Conservation (phyloP, 2,888 invertebrate genomes). For the Sminthurinus aureus region DNA sequence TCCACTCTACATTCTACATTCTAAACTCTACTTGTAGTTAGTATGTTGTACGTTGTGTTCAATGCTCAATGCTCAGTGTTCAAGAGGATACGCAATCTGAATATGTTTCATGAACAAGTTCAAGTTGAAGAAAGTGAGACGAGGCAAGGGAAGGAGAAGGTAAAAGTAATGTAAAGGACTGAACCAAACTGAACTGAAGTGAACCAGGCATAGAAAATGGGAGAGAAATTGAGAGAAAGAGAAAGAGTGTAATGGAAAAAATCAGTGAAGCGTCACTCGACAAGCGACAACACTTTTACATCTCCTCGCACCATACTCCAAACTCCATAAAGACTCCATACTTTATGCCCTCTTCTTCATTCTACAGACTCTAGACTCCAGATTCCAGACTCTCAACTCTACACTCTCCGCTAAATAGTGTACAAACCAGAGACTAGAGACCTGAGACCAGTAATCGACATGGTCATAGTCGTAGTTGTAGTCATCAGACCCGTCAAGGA, state of each 20-base stretch:
- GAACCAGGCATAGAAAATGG: too few relatives aligned
- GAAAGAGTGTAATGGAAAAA: slow-evolving; percentile 7
- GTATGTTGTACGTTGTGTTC: too few relatives aligned
- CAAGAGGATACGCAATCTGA: neutral
- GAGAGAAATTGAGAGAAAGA: too few relatives aligned
- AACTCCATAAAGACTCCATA: too few relatives aligned
- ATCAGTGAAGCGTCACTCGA: neutral
- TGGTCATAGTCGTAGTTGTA: neutral
- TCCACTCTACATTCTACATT: neutral
- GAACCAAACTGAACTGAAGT: neutral
- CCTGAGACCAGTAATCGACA: neutral
- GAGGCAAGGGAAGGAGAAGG: neutral
- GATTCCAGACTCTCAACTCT: too few relatives aligned
- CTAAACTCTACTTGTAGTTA: neutral
- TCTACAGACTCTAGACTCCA: neutral
- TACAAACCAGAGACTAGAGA: neutral
- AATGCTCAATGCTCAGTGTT: neutral
- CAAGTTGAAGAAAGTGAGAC: neutral
- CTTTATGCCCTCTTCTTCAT: too few relatives aligned
- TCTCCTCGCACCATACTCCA: neutral
- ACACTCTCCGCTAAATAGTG: too few relatives aligned
- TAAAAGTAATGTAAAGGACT: neutral
- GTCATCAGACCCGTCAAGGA: neutral
- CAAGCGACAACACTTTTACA: slow-evolving; percentile 12
- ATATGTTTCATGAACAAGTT: neutral